Evolutionary conservation across 2,113 vertebrate species (phyloP), one percentile per base, ranked within the genome.

Genomic region (Macquaria australasica): DNA sequence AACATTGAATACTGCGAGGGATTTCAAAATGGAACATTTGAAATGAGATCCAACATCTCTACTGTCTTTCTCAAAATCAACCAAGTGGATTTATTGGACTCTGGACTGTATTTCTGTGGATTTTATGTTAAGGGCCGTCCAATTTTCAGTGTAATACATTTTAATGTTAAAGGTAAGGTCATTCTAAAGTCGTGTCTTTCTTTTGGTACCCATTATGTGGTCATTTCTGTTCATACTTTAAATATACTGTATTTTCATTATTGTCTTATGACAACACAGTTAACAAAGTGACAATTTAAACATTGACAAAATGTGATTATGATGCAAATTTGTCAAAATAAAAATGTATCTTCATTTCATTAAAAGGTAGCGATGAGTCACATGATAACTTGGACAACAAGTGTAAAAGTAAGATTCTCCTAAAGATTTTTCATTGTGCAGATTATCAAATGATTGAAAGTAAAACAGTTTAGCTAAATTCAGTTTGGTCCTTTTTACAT

Each of bases 101-200:
- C 68, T 37, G 82, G 82, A 8, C 15, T 66, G 14, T 77, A 77
- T 55, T 73, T 72, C 56, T 83, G 73, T 77, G 81, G 81, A 31
- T 63, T 72, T n/a, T 72, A 45, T 45, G 2, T 3, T 0, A 1
- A 6, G 0, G 11, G 4, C 20, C 5, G 6, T 0, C 3, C 2
- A 5, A 3, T 37, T 31, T 10, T n/a, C 3, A 41, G 3, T n/a
- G 28, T 2, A 0, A 25, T 6, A 8, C 5, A 25, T 31, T 77
- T 83, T 6, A 71, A 14, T 1, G n/a, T 83, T 15, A 3, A 11
- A 55, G 73, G 81, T 83, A 77, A 50, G 73, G 56, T 14, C 25
- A 23, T 23, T 64, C 1, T 23, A 41, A 41, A 64, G 21, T 64
- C 1, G 6, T 37, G 37, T 31, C 28, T 31, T 31, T 31, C 28